These are phyloP conservation scores for Ciconia boyciana DNA, from an alignment of 2,113 vertebrate genomes.

Conservation along the genomic window DNA sequence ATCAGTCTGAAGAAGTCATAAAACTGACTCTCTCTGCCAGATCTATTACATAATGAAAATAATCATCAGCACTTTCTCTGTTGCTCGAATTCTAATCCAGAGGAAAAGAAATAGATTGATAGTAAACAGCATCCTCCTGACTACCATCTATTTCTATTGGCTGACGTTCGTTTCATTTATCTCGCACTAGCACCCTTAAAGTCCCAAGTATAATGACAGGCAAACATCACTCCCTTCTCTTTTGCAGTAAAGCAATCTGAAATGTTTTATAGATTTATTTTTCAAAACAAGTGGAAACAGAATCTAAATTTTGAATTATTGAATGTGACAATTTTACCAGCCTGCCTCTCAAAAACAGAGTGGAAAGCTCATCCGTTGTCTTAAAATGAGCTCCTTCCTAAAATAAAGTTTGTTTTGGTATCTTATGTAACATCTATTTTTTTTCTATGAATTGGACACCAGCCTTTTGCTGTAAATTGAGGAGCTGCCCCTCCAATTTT, in stretches of 20 bases:
- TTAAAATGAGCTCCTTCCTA: background rate
- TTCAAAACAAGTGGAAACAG: background rate
- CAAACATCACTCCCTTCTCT: background rate
- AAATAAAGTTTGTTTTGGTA: background rate
- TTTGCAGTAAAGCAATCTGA: background rate
- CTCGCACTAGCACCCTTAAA: background rate
- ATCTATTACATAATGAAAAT: background rate
- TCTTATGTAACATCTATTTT: background rate
- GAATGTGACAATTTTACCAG: background rate
- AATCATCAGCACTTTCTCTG: background rate
- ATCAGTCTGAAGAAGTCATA: background rate
- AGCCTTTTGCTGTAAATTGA: background rate
- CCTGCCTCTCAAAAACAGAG: background rate
- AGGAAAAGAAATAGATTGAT: background rate
- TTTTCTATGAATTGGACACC: background rate
- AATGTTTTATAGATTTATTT: background rate
- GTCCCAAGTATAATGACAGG: background rate
- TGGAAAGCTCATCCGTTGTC: background rate
- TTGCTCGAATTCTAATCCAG: background rate
- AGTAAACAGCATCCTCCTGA: background rate
- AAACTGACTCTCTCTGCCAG: background rate
- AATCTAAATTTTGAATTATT: background rate
- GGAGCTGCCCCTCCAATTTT: background rate
- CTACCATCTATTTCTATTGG: background rate
- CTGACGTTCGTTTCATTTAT: background rate